These are phyloP conservation scores for Chaetops frenatus DNA, from an alignment of 2,113 vertebrate genomes.

Conservation along the genomic window DNA sequence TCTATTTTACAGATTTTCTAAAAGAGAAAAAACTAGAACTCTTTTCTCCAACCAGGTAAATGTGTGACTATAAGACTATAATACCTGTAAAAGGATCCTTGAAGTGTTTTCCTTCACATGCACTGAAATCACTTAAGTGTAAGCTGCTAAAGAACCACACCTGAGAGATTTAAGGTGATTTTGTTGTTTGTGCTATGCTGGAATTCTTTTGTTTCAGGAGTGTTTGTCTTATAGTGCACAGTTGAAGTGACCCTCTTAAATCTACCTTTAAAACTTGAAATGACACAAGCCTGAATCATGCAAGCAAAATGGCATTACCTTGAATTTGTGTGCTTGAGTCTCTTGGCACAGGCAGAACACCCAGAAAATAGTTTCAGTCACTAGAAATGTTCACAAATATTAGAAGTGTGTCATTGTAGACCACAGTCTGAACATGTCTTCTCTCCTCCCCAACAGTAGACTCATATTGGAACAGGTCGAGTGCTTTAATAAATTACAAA, in stretches of 20 bases:
- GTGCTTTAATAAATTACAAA: conserved; percentile 32
- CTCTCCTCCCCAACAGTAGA: not conserved
- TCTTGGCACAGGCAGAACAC: not conserved
- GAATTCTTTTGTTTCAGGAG: conserved; percentile 10
- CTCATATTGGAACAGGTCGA: not conserved
- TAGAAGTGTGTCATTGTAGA: not conserved
- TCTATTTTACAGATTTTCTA: not conserved
- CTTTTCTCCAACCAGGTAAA: not conserved
- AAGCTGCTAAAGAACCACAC: not conserved
- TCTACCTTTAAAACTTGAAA: not conserved
- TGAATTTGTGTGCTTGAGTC: not conserved
- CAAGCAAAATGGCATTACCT: not conserved
- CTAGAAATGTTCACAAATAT: not conserved
- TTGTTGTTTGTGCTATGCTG: not conserved
- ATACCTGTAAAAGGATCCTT: not conserved
- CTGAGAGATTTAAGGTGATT: not conserved
- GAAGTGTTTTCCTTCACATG: conserved; percentile 27
- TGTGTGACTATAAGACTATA: not conserved
- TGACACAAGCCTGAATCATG: not conserved
- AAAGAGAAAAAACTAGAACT: not conserved
- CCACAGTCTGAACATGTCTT: conserved; percentile 16
- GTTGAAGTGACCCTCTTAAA: conserved; percentile 28
- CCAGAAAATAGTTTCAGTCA: not conserved
- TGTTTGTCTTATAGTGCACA: conserved; percentile 2
- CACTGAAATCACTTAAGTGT: not conserved